Evolutionary conservation across 2,888 invertebrate genomes (phyloP).

Genomic region (Glaucopsyche alexis): DNA sequence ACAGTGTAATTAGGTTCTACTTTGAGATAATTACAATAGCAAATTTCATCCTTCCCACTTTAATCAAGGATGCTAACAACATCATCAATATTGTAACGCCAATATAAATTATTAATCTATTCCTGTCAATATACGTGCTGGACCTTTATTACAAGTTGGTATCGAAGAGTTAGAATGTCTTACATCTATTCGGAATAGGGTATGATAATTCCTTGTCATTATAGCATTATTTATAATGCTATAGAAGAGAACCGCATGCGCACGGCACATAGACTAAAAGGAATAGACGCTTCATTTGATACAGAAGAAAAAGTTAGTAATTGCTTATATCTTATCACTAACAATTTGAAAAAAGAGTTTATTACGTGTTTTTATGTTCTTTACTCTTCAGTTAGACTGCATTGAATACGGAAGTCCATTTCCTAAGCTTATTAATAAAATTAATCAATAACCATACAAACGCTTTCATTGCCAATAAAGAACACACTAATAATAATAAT

Average conservation of each 20-base stretch:
- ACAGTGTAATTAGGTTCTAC: background rate
- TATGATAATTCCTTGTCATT: conserved; percentile 78
- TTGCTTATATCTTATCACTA: background rate
- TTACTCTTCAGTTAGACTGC: background rate
- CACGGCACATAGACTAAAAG: conserved; percentile 33
- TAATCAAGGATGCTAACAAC: conserved; percentile 27
- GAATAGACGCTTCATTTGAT: conserved; percentile 37
- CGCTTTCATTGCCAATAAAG: background rate
- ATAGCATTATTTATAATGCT: conserved; percentile 74
- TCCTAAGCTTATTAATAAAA: background rate
- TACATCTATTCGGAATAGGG: conserved; percentile 62
- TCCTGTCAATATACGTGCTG: conserved; percentile 47
- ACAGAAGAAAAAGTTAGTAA: background rate
- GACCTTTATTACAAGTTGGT: conserved; percentile 56
- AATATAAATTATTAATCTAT: conserved; percentile 29
- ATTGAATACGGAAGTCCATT: conserved; percentile 6
- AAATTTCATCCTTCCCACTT: conserved; percentile 14
- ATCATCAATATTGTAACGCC: conserved; percentile 28
- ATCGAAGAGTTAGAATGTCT: conserved; percentile 45
- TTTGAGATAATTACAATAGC: conserved; percentile 1
- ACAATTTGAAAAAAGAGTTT: background rate
- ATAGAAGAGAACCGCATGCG: conserved; percentile 42
- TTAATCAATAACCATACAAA: background rate
- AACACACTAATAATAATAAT: background rate
- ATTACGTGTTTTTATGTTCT: background rate